phyloP scores from a whole-genome alignment of 1,140 invertebrate genomes.

The Drosophila micromelanica region DNA sequence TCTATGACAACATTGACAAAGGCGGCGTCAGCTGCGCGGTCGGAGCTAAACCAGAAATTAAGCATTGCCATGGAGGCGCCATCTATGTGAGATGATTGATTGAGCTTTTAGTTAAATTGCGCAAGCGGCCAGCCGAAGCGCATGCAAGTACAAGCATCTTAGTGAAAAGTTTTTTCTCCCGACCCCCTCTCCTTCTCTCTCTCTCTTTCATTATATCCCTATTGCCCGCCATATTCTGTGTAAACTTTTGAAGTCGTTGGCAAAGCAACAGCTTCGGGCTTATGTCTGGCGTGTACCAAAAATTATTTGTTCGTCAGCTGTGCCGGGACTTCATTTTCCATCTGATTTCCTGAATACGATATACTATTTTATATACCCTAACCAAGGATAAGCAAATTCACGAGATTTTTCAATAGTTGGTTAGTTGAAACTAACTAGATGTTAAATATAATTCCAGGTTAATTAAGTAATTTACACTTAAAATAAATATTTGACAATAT shows the following conservation, averaged over 20 bases:
- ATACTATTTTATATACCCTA: not conserved
- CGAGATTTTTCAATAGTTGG: too few species aligned
- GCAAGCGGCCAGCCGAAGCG: conserved; percentile 53
- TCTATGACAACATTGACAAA: conserved; percentile 70
- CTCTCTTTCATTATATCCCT: not conserved
- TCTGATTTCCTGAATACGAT: conserved; percentile 6
- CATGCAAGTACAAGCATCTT: conserved; percentile 41
- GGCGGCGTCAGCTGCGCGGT: conserved; percentile 14
- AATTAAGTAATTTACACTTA: too few species aligned
- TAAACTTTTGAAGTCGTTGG: conserved; percentile 47
- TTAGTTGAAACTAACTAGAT: not conserved
- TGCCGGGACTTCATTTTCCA: conserved; percentile 30
- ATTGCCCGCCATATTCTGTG: conserved; percentile 10
- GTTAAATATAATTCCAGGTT: not conserved
- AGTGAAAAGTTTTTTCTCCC: conserved; percentile 36
- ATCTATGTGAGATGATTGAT: conserved; percentile 67
- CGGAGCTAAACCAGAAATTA: conserved; percentile 53
- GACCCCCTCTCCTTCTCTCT: not conserved
- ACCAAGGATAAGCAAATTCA: too few species aligned
- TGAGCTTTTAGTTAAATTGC: conserved; percentile 79
- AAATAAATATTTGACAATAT: too few species aligned
- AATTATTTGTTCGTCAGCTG: conserved; percentile 51
- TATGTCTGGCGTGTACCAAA: conserved; percentile 47
- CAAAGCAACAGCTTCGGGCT: conserved; percentile 56
- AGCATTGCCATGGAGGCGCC: conserved; percentile 60